Evolutionary conservation across 1,140 invertebrate genomes (phyloP), one percentile per base, ranked within the genome.

Genomic region (Xylocopa sonorina): DNA sequence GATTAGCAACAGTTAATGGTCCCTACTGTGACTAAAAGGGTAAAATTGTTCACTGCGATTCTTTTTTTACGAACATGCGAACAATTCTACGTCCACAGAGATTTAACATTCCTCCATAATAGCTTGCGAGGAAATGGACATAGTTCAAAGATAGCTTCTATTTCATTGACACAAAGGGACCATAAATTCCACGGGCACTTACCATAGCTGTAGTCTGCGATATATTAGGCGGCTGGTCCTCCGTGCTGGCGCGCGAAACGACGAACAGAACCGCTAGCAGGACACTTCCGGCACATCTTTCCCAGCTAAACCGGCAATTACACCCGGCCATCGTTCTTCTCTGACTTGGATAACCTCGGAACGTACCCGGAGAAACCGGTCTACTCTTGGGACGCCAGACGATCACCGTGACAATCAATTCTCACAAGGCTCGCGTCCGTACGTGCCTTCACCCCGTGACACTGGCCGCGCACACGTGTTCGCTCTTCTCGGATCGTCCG

Each of bases 151-250:
- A n/a, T n/a, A n/a, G n/a, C n/a, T n/a, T n/a, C n/a, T n/a, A n/a
- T n/a, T n/a, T n/a, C n/a, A n/a, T n/a, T n/a, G n/a, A n/a, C n/a
- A n/a, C 43, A 46, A 46, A 46, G 12, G 10, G 14, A 46, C 12
- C 38, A 14, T 46, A 46, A 46, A 46, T 27, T 10, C 18, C 4
- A 32, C 18, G 14, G 2, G 16, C 3, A 53, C 78, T 80, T 46
- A 80, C 78, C 78, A 80, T 75, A 9, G 78, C 78, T 24, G 62
- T 53, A 1, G 62, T 80, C 32, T 75, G 71, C 43, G 78, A 80
- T 21, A 75, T 24, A 3, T 3, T 2, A 0, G 24, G n/a, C n/a
- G 27, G n/a, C n/a, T 55, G 14, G 0, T 66, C 78, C 18, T 67
- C 62, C 3, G 69, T 4, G 7, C 21, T 48, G 12, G 18, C 71